Conservation (phyloP, 2,888 invertebrate genomes). For the Hydropsyche betteni region DNA sequence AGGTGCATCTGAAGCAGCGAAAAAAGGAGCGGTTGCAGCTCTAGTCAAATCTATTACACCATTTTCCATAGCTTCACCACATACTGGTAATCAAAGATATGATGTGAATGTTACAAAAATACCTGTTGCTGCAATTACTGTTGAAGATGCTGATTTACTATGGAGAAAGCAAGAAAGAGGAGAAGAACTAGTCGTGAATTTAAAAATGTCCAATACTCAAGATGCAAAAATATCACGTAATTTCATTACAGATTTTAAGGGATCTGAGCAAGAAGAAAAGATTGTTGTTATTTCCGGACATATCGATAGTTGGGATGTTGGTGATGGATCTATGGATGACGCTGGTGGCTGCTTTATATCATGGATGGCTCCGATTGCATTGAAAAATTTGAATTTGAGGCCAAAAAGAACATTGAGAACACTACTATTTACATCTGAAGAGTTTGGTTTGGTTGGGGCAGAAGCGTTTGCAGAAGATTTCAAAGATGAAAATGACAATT, state of each 20-base stretch:
- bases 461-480: constrained; percentile 66
- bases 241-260: constrained; percentile 69
- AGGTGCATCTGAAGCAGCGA: constrained; percentile 70
- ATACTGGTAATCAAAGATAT: constrained; percentile 72
- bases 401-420: constrained; percentile 71
- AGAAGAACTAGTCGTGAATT: constrained; percentile 55
- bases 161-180: constrained; percentile 66
- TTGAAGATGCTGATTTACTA: constrained; percentile 74
- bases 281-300: constrained; percentile 77
- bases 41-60: constrained; percentile 73
- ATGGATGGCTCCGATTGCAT: constrained; percentile 71
- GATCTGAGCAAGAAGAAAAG: constrained; percentile 54
- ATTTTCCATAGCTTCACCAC: constrained; percentile 72
- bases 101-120: constrained; percentile 64
- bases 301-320: constrained; percentile 81
- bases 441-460: constrained; percentile 71
- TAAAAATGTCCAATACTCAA: constrained; percentile 73
- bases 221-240: constrained; percentile 69
- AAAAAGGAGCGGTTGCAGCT: constrained; percentile 72
- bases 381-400: constrained; percentile 67
- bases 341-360: constrained; percentile 77
- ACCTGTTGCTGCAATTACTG: constrained; percentile 71
- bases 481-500: constrained; percentile 61
- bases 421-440: constrained; percentile 78
- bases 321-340: constrained; percentile 82